These are phyloP conservation scores for Serripes groenlandicus DNA, from an alignment of 2,888 invertebrate genomes.

Conservation along the genomic window DNA sequence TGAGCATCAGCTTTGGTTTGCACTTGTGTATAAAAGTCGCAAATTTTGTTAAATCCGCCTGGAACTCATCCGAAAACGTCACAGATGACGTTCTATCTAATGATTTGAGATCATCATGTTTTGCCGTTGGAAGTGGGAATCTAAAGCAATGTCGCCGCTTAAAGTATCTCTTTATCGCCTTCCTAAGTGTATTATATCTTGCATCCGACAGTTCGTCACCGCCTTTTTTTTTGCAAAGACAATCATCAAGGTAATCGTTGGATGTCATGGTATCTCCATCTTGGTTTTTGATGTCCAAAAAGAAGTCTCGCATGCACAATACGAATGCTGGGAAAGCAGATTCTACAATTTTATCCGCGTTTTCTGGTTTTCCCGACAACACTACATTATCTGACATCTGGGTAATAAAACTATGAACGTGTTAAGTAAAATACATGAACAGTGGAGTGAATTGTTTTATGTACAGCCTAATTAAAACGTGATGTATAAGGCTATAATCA, in stretches of 20 bases:
- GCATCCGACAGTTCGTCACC: background rate
- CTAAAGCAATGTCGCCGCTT: background rate
- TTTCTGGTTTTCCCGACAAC: background rate
- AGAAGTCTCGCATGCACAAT: constrained; percentile 6
- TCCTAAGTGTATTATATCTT: background rate
- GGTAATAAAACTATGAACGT: constrained; percentile 8
- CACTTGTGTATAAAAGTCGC: background rate
- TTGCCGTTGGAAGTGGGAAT: background rate
- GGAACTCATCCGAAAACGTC: background rate
- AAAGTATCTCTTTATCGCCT: background rate
- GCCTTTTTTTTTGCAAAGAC: background rate
- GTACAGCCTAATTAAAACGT: too few relatives aligned
- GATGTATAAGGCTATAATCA: too few relatives aligned
- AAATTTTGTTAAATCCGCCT: background rate
- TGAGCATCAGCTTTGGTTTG: background rate
- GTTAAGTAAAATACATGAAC: too few relatives aligned
- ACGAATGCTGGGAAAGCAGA: constrained; percentile 3
- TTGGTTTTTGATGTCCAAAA: too few relatives aligned
- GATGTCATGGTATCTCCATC: background rate
- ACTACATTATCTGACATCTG: background rate
- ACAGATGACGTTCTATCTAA: background rate
- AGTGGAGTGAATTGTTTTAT: too few relatives aligned
- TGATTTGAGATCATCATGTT: background rate
- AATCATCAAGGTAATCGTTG: background rate
- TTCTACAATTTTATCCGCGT: background rate